Percentiles rank a stretch among this genome's conserved stretches.
These are phyloP conservation scores for Harlomillsia oculata DNA, from an alignment of 1,140 invertebrate species.

Conservation along the genomic window DNA sequence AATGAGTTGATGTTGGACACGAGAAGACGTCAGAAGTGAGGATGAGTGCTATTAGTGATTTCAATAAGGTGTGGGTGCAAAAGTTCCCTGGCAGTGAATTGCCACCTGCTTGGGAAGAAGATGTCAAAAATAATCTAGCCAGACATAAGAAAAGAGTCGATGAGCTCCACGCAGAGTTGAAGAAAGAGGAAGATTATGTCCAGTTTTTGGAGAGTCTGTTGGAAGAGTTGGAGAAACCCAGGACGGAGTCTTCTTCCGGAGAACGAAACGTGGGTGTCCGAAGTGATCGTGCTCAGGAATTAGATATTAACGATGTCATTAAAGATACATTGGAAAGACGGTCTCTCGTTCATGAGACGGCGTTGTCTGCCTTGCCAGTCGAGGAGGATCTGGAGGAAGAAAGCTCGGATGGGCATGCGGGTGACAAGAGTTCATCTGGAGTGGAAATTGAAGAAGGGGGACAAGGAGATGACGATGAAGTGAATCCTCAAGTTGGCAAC, in stretches of 20 bases:
- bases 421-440: not conserved
- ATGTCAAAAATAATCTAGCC: slow-evolving; percentile 73
- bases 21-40: not conserved
- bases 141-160: slow-evolving; percentile 70
- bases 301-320: slow-evolving; percentile 36
- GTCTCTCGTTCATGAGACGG: not conserved
- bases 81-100: slow-evolving; percentile 77
- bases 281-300: slow-evolving; percentile 34
- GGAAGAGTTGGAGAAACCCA: slow-evolving; percentile 68
- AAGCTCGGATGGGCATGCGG: not conserved
- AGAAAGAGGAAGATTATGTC: slow-evolving; percentile 81
- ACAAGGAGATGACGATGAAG: not conserved
- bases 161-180: slow-evolving; percentile 67
- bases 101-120: slow-evolving; percentile 80
- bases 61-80: slow-evolving; percentile 60
- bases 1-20: no score
- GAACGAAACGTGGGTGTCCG: not conserved
- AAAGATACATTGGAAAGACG: slow-evolving; percentile 40
- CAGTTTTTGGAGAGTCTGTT: slow-evolving; percentile 73
- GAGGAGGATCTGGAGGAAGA: not conserved
- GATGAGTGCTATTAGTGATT: slow-evolving; percentile 35
- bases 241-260: slow-evolving; percentile 34
- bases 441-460: not conserved
- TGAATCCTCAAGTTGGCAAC: not conserved
- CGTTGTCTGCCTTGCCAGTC: not conserved